Evolutionary conservation across 2,797 vertebrate species (phyloP), one percentile per base, ranked within the genome.

Genomic region (Enteromius radiatus): DNA sequence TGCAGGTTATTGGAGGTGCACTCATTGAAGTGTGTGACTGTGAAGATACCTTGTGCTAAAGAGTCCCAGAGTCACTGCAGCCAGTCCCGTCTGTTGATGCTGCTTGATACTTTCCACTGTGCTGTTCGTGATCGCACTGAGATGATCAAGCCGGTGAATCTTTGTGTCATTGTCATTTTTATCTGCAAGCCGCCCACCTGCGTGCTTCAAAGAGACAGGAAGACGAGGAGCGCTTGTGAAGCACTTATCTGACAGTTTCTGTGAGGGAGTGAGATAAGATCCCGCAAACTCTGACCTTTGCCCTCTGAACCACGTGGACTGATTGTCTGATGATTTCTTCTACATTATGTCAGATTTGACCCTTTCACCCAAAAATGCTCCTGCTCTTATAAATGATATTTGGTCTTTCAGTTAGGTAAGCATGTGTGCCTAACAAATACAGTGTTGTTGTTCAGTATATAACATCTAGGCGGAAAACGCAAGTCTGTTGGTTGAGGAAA

Each of bases 131-230:
- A 74, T 56, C 4, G 7, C 43, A 26, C 21, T 78, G 33, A 69
- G 52, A 70, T 45, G 54, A 70, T 70, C 52, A 70, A 33, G 23
- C 19, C n/a, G 69, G 61, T 36, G 49, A 12, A 59, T 80, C 36
- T 41, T 43, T 0, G 1, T 69, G 36, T 69, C 36, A 43, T 41
- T 80, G 78, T 69, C 36, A 41, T 54, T 79, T 56, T 56, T 69
- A 69, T 80, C 78, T 70, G 23, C 36, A 28, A 56, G 36, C 78
- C 64, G 1, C 65, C 49, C 52, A 80, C 65, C 65, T 70, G 36
- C 36, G n/a, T 43, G 28, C 41, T 78, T 70, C 49, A 70, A 28
- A 69, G 47, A 41, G 33, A 33, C 78, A 69, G 49, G 33, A 61
- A 38, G 38, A 71, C 19, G 47, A 69, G 23, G 15, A 54, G 26